Base-by-base conservation (phyloP, 1,140 invertebrate species). In the Drosophila paulistorum region DNA sequence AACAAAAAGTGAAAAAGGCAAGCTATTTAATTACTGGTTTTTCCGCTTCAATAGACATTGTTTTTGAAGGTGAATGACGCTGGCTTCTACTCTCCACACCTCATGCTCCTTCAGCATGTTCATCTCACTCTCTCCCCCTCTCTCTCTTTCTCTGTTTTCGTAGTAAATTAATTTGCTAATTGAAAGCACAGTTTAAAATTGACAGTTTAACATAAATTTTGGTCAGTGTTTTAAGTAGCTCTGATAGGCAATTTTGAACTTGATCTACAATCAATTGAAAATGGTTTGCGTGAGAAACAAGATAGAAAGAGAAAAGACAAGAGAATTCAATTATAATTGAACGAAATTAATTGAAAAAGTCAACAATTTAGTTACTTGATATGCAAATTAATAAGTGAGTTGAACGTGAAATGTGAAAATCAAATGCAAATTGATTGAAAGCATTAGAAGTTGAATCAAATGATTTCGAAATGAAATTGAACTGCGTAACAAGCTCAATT, bases 21-120 rank as follows among this genome's bases (percentile, higher is more conserved):
- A 71, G 76, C 68, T 76, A 82, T 78, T 86, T 86, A 86, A 86
- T 86, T 86, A 86, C 82, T 68, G 76, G 82, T 86, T 86, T 86
- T 87, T 83, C 79, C 75, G 58, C 83, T 79, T 79, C 65, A 81
- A 70, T 60, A 69, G 67, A 58, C 55, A 65, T 70, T 69, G 75
- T 71, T 79, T 87, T 68, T 69, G 83, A 86, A 86, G 82, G 82
- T 86, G 79, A 86, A 82, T 85, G 81, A 81, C 81, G 55, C 48
- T 59, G 39, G 37, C 11, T 39, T 13, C 26, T 58, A 7, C 13
- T 35, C 30, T 26, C 23, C 23, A 26, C 23, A 6, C 30, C 30
- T 30, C 26, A 26, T 5, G 20, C 20, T 23, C 30, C 6, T 7
- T 30, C 30, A 30, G 63, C 51, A 3, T n/a, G 30, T 3, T 30